Evolutionary conservation across 1,140 invertebrate genomes (phyloP).

Genomic region (Agrypnia vestita): DNA sequence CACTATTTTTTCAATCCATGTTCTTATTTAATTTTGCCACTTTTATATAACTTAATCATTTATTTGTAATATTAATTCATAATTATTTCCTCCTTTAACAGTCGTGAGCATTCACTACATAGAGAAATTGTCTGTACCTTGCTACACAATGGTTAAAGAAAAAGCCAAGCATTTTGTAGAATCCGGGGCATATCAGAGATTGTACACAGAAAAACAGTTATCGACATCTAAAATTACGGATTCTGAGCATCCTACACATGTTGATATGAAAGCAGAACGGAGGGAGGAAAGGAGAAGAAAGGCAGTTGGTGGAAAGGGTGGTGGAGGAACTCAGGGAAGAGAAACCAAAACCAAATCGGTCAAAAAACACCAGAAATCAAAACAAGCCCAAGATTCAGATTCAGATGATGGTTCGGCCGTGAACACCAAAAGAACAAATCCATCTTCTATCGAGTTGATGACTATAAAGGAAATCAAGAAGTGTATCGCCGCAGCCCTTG

Average conservation of each 20-base stretch:
- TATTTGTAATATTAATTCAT: background rate
- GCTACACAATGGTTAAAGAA: conserved; percentile 79
- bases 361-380: conserved; percentile 81
- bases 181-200: conserved; percentile 79
- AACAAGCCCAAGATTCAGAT: conserved; percentile 74
- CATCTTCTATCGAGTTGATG: conserved; percentile 77
- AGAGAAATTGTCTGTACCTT: conserved; percentile 79
- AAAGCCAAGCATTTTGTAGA: conserved; percentile 84
- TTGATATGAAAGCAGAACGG: conserved; percentile 80
- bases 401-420: conserved; percentile 74
- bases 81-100: conserved; percentile 62
- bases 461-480: conserved; percentile 80
- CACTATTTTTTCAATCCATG: no score
- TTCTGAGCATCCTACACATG: conserved; percentile 65
- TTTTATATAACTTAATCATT: background rate
- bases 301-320: conserved; percentile 87
- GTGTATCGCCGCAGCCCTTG: conserved; percentile 77
- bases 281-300: conserved; percentile 93
- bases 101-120: conserved; percentile 80
- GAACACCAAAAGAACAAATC: conserved; percentile 66
- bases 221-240: conserved; percentile 69
- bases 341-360: conserved; percentile 97
- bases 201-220: conserved; percentile 76
- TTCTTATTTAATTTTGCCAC: no score
- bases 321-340: conserved; percentile 92